These are phyloP conservation scores for Cyrtonyx montezumae DNA, from an alignment of 2,113 vertebrate species.

Conservation along the genomic window DNA sequence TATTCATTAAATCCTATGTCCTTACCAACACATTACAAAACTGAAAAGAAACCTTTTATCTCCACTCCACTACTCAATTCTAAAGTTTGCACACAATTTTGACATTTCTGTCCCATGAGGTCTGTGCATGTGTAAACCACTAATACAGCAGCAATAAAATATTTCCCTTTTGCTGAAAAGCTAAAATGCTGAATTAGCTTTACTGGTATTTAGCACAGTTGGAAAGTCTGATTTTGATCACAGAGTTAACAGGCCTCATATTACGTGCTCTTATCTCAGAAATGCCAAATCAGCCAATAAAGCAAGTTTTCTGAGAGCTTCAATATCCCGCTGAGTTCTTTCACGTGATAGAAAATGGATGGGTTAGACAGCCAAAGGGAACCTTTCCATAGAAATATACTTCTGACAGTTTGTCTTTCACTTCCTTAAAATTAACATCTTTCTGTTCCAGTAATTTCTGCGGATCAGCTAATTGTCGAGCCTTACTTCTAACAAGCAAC, in stretches of 20 bases:
- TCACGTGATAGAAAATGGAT: not conserved
- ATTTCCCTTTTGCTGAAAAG: not conserved
- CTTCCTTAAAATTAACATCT: not conserved
- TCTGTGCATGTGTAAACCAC: not conserved
- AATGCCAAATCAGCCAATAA: not conserved
- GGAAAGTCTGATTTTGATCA: conserved; percentile 7
- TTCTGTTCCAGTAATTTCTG: not conserved
- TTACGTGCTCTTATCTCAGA: not conserved
- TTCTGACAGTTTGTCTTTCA: not conserved
- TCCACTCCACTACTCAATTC: not conserved
- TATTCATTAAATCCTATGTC: not conserved
- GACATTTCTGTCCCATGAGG: not conserved
- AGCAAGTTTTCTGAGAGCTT: not conserved
- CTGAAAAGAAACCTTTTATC: not conserved
- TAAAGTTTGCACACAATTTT: not conserved
- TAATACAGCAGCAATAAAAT: not conserved
- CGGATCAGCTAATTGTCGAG: not conserved
- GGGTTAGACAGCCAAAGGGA: not conserved
- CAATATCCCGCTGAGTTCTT: not conserved
- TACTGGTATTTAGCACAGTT: not conserved
- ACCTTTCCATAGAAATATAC: not conserved
- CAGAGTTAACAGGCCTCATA: not conserved
- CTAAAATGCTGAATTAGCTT: not conserved
- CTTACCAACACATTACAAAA: not conserved
- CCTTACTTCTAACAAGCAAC: not conserved